phyloP scores from a whole-genome alignment of 2,888 invertebrate genomes.

The Aphelenchoides bicaudatus region DNA sequence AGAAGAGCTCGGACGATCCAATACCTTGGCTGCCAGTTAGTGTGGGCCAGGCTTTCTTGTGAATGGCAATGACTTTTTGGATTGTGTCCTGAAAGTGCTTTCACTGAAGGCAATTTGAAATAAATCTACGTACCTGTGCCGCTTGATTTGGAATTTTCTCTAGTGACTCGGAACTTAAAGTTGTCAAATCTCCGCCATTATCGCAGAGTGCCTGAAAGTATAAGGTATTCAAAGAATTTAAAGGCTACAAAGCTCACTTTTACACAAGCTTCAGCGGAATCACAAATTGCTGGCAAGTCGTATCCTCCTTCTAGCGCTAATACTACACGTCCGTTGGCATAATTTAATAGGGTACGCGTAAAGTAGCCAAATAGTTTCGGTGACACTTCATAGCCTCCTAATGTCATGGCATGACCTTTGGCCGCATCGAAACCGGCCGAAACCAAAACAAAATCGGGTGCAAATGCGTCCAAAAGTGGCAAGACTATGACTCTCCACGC shows the following conservation, averaged over 20 bases:
- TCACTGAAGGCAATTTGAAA: conserved; percentile 14
- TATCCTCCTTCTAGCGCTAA: conserved; percentile 69
- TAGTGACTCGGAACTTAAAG: conserved; percentile 39
- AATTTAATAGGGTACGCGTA: conserved; percentile 83
- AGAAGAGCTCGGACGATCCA: conserved; percentile 48
- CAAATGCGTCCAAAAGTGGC: conserved; percentile 78
- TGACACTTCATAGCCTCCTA: conserved; percentile 87
- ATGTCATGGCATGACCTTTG: conserved; percentile 84
- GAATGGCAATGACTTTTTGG: conserved; percentile 60
- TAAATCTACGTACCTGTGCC: conserved; percentile 34
- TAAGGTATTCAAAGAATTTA: background rate
- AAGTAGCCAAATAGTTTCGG: conserved; percentile 79
- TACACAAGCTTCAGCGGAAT: conserved; percentile 92
- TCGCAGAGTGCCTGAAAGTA: conserved; percentile 36
- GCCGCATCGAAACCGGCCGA: conserved; percentile 98
- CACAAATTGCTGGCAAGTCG: conserved; percentile 91
- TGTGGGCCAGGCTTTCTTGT: conserved; percentile 57
- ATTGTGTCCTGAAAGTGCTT: conserved; percentile 53
- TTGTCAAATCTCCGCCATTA: conserved; percentile 34
- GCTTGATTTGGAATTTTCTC: conserved; percentile 43
- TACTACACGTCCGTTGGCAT: conserved; percentile 67
- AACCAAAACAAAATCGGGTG: conserved; percentile 70
- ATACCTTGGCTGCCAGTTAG: conserved; percentile 49
- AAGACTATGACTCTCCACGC: conserved; percentile 83
- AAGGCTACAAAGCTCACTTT: conserved; percentile 66